Percentiles rank a stretch among this genome's conserved stretches.
Conservation (phyloP, 2,888 invertebrate species). For the Lobophora halterata region DNA sequence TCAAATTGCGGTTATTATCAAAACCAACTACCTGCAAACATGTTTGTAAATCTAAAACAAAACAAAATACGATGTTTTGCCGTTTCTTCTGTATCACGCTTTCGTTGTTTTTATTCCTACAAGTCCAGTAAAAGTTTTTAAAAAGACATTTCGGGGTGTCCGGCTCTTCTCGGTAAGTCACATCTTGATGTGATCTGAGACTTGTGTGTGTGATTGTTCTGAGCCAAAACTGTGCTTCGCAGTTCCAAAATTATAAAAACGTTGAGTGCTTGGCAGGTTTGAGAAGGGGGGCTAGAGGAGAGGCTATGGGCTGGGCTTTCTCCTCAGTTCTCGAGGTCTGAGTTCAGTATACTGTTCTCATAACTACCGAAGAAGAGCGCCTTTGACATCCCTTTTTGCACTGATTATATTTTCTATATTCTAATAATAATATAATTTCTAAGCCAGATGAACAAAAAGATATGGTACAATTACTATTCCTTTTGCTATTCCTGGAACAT, state of each 20-base stretch:
- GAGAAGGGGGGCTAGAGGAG: constrained; percentile 40
- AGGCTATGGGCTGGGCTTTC: constrained; percentile 52
- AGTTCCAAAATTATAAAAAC: constrained; percentile 38
- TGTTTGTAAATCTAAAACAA: neutral
- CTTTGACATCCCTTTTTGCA: constrained; percentile 56
- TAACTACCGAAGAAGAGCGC: constrained; percentile 59
- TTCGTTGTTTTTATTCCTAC: constrained; percentile 25
- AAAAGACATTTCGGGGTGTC: constrained; percentile 47
- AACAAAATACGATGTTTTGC: neutral
- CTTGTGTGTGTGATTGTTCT: constrained; percentile 34
- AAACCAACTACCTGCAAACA: too few species aligned
- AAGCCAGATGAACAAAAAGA: too few species aligned
- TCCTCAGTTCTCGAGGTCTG: constrained; percentile 43
- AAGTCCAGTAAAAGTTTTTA: constrained; percentile 13
- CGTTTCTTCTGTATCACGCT: constrained; percentile 40
- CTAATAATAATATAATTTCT: too few species aligned
- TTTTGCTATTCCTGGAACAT: too few species aligned
- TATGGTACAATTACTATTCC: too few species aligned
- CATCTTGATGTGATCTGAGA: constrained; percentile 39
- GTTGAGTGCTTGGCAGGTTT: constrained; percentile 42
- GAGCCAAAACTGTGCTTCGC: constrained; percentile 40
- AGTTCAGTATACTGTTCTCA: constrained; percentile 72
- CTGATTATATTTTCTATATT: too few species aligned
- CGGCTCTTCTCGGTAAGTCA: constrained; percentile 63
- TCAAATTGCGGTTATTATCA: too few species aligned